Percentiles rank a stretch among this genome's conserved stretches.
Conservation (phyloP, 1,140 invertebrate genomes). For the Drosophila varians region DNA sequence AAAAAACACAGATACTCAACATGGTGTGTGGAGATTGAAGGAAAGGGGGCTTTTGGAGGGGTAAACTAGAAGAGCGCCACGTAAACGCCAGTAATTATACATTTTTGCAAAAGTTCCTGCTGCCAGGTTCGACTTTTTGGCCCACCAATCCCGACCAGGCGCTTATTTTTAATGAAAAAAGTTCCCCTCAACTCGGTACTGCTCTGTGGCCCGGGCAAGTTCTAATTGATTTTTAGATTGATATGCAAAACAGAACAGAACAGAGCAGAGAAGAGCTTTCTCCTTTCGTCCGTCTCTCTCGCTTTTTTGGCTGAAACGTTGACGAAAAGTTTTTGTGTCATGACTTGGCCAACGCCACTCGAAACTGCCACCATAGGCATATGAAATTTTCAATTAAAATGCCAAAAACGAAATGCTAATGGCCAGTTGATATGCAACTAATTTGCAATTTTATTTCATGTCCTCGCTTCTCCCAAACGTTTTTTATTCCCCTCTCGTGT, state of each 20-base stretch:
- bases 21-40: constrained; percentile 6
- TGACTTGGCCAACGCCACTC: background rate
- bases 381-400: constrained; percentile 64
- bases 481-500: background rate
- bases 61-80: constrained; percentile 13
- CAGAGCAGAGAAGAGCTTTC: constrained; percentile 7
- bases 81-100: constrained; percentile 60
- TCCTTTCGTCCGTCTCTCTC: background rate
- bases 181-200: constrained; percentile 31
- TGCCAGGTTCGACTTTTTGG: constrained; percentile 38
- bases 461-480: background rate
- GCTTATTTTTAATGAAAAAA: constrained; percentile 65
- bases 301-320: constrained; percentile 4
- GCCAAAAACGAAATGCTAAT: constrained; percentile 54
- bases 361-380: constrained; percentile 35
- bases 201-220: constrained; percentile 41
- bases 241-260: constrained; percentile 55
- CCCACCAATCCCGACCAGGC: constrained; percentile 39
- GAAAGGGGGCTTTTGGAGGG: background rate
- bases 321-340: constrained; percentile 39
- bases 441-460: constrained; percentile 56
- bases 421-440: constrained; percentile 52
- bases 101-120: constrained; percentile 49
- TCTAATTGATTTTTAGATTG: constrained; percentile 66
- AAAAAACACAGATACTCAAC: constrained; percentile 57